Percentiles rank a stretch among this genome's conserved stretches.
Evolutionary conservation across 2,797 vertebrate genomes (phyloP).

Genomic region (Pipistrellus kuhlii): DNA sequence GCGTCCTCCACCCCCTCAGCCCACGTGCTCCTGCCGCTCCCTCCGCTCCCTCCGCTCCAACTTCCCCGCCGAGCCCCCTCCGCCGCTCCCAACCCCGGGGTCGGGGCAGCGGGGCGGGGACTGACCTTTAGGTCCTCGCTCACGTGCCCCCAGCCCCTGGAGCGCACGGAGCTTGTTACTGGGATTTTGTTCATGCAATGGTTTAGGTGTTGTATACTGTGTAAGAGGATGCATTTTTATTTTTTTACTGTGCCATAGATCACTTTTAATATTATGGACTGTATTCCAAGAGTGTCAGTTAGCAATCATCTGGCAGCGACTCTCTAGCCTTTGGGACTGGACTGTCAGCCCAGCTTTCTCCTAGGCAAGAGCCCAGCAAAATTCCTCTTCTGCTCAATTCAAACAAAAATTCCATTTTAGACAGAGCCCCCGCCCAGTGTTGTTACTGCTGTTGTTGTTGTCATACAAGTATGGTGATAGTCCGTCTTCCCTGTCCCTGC

Average conservation of each 20-base stretch:
- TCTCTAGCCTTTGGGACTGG: neutral
- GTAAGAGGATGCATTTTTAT: neutral
- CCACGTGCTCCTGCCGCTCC: slow-evolving; percentile 73
- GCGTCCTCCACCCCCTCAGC: slow-evolving; percentile 69
- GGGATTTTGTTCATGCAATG: neutral
- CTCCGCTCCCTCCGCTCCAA: slow-evolving; percentile 29
- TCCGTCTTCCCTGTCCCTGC: neutral
- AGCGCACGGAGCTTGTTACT: neutral
- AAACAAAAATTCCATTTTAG: neutral
- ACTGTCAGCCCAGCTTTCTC: neutral
- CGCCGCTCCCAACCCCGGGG: neutral
- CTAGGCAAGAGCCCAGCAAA: neutral
- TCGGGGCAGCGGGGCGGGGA: neutral
- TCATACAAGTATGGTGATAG: neutral
- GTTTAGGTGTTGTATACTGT: neutral
- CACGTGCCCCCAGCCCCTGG: neutral
- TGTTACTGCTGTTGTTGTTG: neutral
- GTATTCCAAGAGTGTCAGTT: neutral
- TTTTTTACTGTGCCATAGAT: neutral
- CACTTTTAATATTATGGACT: slow-evolving; percentile 38
- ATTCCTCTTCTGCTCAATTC: neutral
- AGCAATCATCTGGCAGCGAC: neutral
- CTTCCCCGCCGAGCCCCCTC: slow-evolving; percentile 62
- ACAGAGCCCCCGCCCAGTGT: rapidly evolving
- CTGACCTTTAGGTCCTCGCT: neutral